Evolutionary conservation across 2,113 vertebrate genomes (phyloP).

Genomic region (Xenotilapia leptura): DNA sequence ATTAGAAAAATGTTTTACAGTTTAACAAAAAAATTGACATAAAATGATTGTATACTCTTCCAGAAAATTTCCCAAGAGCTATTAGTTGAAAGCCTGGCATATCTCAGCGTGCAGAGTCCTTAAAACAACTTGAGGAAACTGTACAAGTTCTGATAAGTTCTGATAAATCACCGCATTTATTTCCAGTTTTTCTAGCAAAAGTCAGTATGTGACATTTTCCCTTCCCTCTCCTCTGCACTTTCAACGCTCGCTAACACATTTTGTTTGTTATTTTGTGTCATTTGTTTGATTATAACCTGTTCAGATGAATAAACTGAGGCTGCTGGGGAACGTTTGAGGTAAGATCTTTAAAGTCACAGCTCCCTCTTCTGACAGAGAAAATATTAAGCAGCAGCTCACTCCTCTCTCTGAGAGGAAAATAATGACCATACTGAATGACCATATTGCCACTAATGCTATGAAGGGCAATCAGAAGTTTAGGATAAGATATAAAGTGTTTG

Average conservation of each 20-base stretch:
- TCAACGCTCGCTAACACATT: fast-evolving
- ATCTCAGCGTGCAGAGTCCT: neutral
- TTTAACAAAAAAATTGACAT: neutral
- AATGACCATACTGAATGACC: neutral
- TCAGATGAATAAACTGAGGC: neutral
- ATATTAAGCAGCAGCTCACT: neutral
- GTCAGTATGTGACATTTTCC: neutral
- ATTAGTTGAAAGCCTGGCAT: neutral
- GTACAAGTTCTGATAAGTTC: neutral
- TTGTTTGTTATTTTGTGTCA: neutral
- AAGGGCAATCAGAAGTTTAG: neutral
- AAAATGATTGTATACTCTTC: neutral
- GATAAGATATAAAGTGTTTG: neutral
- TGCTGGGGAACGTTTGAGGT: neutral
- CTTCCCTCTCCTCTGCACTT: neutral
- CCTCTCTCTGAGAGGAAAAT: neutral
- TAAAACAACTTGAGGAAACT: neutral
- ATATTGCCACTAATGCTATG: neutral
- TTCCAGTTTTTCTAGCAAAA: neutral
- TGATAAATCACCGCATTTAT: neutral
- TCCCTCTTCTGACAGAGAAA: slow-evolving; percentile 59
- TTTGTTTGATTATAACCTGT: neutral
- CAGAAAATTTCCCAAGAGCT: neutral
- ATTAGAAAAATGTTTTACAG: neutral
- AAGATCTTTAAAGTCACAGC: slow-evolving; percentile 33